Percentiles rank a stretch among this genome's conserved stretches.
phyloP scores from a whole-genome alignment of 2,888 invertebrate species.

The Lithophane socia region DNA sequence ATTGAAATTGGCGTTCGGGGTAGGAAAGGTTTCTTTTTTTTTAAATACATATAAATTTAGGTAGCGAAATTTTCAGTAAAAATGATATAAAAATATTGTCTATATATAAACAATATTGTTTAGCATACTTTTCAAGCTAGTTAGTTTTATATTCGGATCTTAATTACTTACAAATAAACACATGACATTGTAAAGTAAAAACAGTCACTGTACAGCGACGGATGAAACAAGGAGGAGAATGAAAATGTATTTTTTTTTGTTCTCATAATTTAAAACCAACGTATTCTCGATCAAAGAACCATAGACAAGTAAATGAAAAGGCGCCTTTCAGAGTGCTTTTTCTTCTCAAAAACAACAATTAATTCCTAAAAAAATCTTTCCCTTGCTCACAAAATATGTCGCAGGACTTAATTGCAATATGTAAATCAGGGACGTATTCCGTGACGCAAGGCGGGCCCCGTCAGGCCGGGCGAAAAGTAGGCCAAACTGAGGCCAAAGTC shows the following conservation, averaged over 20 bases:
- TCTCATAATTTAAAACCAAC: neutral
- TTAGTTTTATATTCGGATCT: neutral
- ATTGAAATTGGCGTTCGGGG: neutral
- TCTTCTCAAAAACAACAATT: neutral
- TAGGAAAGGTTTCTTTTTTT: too few species aligned
- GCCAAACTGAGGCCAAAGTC: conserved; percentile 64
- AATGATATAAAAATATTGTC: too few species aligned
- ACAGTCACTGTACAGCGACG: too few species aligned
- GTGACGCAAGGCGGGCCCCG: conserved; percentile 35
- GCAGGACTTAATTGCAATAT: conserved; percentile 64
- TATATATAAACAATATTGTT: neutral
- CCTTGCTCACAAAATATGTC: conserved; percentile 22
- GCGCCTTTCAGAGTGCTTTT: neutral
- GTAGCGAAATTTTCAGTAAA: too few species aligned
- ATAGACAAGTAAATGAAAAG: neutral
- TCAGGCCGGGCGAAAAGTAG: conserved; percentile 58
- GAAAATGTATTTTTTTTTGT: neutral
- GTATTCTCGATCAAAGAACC: neutral
- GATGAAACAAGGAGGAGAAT: neutral
- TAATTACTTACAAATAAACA: neutral
- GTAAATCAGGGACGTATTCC: conserved; percentile 56
- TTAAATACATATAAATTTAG: too few species aligned
- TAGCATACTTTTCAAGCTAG: neutral
- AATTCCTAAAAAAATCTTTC: conserved; percentile 7
- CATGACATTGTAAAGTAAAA: neutral